Evolutionary conservation across 2,113 vertebrate species (phyloP).

Genomic region (Coptodon bakossiorum): DNA sequence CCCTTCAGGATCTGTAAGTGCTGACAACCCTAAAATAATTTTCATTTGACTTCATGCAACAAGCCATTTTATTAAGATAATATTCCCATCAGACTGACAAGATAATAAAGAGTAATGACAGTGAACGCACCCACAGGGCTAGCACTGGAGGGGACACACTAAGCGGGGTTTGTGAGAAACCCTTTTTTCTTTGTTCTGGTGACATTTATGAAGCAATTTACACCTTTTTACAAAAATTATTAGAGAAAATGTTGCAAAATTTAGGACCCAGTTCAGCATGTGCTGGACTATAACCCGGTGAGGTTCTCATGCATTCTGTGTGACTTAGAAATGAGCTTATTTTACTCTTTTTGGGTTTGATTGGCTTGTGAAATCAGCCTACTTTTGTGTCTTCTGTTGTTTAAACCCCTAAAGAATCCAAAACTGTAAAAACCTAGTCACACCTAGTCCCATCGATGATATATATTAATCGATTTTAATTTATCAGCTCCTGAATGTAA

Average conservation of each 20-base stretch:
- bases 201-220: not conserved
- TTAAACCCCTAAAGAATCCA: not conserved
- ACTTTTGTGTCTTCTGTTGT: not conserved
- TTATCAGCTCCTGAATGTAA: not conserved
- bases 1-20: not conserved
- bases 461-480: not conserved
- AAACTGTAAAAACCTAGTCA: not conserved
- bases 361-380: not conserved
- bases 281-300: rapidly evolving
- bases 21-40: not conserved
- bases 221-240: not conserved
- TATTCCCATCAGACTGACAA: not conserved
- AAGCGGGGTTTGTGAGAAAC: not conserved
- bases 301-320: not conserved
- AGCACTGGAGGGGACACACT: not conserved
- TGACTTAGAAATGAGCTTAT: not conserved
- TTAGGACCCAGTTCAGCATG: not conserved
- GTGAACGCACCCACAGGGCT: not conserved
- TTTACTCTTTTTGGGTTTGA: not conserved
- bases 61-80: not conserved
- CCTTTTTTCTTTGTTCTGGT: not conserved
- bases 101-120: not conserved
- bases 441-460: not conserved
- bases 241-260: rapidly evolving
- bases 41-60: not conserved